phyloP scores from a whole-genome alignment of 2,888 invertebrate genomes.

The Noctua pronuba region DNA sequence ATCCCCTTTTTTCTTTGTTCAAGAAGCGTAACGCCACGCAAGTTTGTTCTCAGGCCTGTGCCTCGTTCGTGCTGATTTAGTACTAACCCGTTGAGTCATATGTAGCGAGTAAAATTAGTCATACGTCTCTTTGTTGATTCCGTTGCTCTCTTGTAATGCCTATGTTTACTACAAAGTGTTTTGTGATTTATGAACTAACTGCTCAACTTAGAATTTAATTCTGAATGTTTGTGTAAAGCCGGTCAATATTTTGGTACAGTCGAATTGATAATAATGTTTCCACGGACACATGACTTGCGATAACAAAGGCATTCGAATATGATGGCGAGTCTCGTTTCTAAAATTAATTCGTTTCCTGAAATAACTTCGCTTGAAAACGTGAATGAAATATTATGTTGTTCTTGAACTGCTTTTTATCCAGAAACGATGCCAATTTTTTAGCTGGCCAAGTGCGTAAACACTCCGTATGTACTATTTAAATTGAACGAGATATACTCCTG shows the following conservation, averaged over 20 bases:
- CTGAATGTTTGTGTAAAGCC: slow-evolving; percentile 24
- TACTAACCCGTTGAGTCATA: slow-evolving; percentile 77
- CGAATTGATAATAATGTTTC: slow-evolving; percentile 51
- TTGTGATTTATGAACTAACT: slow-evolving; percentile 53
- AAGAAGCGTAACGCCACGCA: slow-evolving; percentile 87
- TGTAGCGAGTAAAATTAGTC: slow-evolving; percentile 78
- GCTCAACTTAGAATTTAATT: slow-evolving; percentile 40
- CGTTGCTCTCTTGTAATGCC: slow-evolving; percentile 68
- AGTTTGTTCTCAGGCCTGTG: slow-evolving; percentile 83
- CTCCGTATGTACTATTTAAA: slow-evolving; percentile 69
- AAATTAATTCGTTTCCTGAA: slow-evolving; percentile 59
- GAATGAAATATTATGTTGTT: slow-evolving; percentile 66
- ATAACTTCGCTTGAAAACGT: slow-evolving; percentile 58
- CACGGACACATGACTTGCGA: slow-evolving; percentile 41
- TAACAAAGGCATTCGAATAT: slow-evolving; percentile 47
- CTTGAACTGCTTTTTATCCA: slow-evolving; percentile 64
- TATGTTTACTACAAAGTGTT: slow-evolving; percentile 66
- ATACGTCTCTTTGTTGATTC: slow-evolving; percentile 77
- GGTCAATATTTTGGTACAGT: slow-evolving; percentile 39
- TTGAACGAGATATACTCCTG: slow-evolving; percentile 56
- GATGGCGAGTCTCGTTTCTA: slow-evolving; percentile 32
- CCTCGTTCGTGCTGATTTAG: slow-evolving; percentile 77
- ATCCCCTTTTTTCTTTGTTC: slow-evolving; percentile 87
- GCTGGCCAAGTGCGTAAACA: slow-evolving; percentile 69
- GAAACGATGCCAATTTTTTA: slow-evolving; percentile 73